Evolutionary conservation across 1,140 invertebrate genomes (phyloP).

Genomic region (Holcopasites calliopsidis): DNA sequence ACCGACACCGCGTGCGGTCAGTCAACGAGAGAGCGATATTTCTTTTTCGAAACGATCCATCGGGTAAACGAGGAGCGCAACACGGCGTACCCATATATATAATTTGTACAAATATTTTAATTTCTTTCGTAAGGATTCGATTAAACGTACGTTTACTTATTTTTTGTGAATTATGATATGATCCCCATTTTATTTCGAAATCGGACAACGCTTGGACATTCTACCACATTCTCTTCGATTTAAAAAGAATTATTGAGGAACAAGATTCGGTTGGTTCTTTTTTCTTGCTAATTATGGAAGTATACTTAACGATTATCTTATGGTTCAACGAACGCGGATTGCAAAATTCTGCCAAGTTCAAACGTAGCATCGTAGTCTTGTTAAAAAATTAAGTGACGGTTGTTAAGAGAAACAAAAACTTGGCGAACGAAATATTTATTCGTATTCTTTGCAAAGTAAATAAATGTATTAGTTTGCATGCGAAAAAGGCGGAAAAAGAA

Average conservation of each 20-base stretch:
- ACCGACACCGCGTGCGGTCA: slow-evolving; percentile 23
- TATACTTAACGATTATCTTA: slow-evolving; percentile 39
- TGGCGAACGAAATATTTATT: slow-evolving; percentile 35
- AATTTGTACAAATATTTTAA: slow-evolving; percentile 35
- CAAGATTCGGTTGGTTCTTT: not conserved
- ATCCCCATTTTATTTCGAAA: slow-evolving; percentile 17
- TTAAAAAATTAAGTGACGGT: slow-evolving; percentile 13
- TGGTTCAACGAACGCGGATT: slow-evolving; percentile 6
- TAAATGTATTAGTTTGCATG: slow-evolving; percentile 25
- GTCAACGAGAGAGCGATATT: slow-evolving; percentile 24
- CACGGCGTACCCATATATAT: not conserved
- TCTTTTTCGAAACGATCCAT: slow-evolving; percentile 16
- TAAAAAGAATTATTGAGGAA: no score
- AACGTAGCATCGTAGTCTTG: slow-evolving; percentile 1
- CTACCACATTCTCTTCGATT: no score
- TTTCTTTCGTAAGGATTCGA: slow-evolving; percentile 39
- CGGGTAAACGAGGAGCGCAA: slow-evolving; percentile 10
- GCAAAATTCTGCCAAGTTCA: not conserved
- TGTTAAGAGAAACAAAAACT: slow-evolving; percentile 9
- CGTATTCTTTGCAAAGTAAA: slow-evolving; percentile 9
- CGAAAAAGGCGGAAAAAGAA: not conserved
- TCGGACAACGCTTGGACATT: not conserved
- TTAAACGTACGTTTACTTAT: slow-evolving; percentile 45
- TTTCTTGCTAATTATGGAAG: not conserved
- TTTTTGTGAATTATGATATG: slow-evolving; percentile 31